Base-by-base conservation (phyloP, 2,888 invertebrate genomes). In the Perizoma affinitatum region DNA sequence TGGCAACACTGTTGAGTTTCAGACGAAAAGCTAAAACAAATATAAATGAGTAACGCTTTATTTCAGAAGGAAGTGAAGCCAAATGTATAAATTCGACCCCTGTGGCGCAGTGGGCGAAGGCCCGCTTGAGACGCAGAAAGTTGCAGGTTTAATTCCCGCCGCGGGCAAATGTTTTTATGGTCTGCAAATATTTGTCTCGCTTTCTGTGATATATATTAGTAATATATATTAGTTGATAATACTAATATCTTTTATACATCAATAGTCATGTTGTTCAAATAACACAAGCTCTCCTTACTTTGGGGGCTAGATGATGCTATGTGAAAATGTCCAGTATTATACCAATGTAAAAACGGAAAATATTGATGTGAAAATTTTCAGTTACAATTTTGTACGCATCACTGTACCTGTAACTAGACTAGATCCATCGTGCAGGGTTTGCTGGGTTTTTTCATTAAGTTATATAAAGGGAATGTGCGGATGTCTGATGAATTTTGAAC, bases 401-500 rank as follows among this genome's bases (percentile, higher is more conserved):
- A 52, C 51, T 48, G 43, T 54, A 53, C 49, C 50, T 42, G 60
- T 51, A 54, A 42, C 45, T 43, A 11, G 52, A 51, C 58, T 42
- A 62, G 50, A 48, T 55, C 41, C 47, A 40, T 44, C 46, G 54
- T 44, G 36, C 47, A 36, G 43, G 34, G 49, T 48, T 54, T 54
- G 50, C 53, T 44, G 52, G 43, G 66, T 65, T 66, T 63, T 63
- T 63, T 59, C 65, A 70, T 71, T 68, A 71, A 74, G 75, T 76
- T 73, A 75, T 58, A 72, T 71, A 68, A 67, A 69, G 68, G 65
- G 70, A 53, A 69, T 66, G 72, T 69, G 73, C 70, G 72, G 71
- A 73, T 79, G 84, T 81, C 73, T 77, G 76, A 79, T 83, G 83
- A 86, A 87, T 84, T 87, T 87, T 81, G 87, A 84, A 83, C 79